These are phyloP conservation scores for Muscicapa adusta DNA, from an alignment of 2,113 vertebrate genomes.

Conservation along the genomic window DNA sequence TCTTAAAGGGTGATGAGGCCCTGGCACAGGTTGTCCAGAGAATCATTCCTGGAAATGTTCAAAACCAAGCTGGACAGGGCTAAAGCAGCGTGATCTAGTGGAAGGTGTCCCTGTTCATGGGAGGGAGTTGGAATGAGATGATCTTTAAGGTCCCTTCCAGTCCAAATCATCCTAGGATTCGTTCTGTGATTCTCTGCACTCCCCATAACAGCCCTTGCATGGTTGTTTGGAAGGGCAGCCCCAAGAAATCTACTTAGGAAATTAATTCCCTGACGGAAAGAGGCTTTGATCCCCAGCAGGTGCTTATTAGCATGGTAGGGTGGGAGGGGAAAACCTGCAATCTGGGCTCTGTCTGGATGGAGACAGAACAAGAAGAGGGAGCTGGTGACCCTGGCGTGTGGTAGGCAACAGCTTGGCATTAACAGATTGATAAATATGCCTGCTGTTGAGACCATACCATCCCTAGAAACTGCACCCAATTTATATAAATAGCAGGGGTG, in stretches of 20 bases:
- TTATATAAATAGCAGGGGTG: fast-evolving
- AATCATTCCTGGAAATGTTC: neutral
- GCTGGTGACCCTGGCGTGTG: neutral
- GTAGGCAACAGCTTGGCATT: neutral
- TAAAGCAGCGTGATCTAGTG: neutral
- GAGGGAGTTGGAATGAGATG: neutral
- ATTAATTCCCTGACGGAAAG: neutral
- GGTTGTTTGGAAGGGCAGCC: neutral
- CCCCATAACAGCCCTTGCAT: neutral
- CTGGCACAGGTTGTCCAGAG: neutral
- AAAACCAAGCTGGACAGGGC: neutral
- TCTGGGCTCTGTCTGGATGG: neutral
- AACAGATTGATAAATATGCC: neutral
- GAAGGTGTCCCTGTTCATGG: neutral
- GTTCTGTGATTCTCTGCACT: neutral
- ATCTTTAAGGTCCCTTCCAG: neutral
- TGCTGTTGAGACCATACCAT: neutral
- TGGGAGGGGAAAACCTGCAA: neutral
- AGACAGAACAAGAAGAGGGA: neutral
- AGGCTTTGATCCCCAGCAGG: neutral
- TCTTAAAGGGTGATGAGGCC: neutral
- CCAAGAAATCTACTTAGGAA: neutral
- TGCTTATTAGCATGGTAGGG: neutral
- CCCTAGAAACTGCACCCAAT: neutral
- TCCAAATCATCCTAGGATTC: neutral